Conservation (phyloP, 2,113 vertebrate genomes). For the Shinisaurus crocodilurus region DNA sequence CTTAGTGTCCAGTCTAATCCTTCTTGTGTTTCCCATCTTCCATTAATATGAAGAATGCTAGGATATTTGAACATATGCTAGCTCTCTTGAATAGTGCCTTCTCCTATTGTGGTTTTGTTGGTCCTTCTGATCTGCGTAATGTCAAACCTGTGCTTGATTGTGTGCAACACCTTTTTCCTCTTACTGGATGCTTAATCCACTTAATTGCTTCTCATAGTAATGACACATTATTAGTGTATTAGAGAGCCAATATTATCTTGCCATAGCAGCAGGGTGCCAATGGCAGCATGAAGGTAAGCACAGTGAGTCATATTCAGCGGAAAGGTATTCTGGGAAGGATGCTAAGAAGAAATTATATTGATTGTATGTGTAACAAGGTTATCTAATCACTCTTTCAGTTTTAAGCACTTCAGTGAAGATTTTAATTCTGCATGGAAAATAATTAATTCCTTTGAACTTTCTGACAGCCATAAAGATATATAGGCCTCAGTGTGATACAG, state of each 20-base stretch:
- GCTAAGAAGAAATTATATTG: not conserved
- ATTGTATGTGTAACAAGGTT: not conserved
- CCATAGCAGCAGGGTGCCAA: conserved; percentile 52
- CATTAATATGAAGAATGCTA: not conserved
- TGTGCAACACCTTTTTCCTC: conserved; percentile 19
- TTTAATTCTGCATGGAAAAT: conserved; percentile 17
- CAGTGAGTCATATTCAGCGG: conserved; percentile 23
- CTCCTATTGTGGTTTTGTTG: not conserved
- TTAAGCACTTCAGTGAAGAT: conserved; percentile 6
- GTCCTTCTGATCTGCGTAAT: not conserved
- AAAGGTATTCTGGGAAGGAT: conserved; percentile 43
- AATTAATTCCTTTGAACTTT: not conserved
- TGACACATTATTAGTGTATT: conserved; percentile 37
- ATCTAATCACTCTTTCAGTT: not conserved
- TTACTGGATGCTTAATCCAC: conserved; percentile 33
- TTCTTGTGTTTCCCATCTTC: not conserved
- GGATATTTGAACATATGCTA: not conserved
- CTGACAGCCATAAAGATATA: not conserved
- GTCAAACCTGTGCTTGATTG: not conserved
- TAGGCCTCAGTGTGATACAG: not conserved
- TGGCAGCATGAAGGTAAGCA: conserved; percentile 36
- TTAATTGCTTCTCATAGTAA: conserved; percentile 45
- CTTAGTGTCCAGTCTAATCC: not conserved
- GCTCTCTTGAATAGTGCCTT: not conserved
- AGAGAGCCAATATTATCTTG: conserved; percentile 33